Percentiles rank a stretch among this genome's conserved stretches.
Evolutionary conservation across 2,113 vertebrate genomes (phyloP).

Genomic region (Gasterosteus nipponicus): DNA sequence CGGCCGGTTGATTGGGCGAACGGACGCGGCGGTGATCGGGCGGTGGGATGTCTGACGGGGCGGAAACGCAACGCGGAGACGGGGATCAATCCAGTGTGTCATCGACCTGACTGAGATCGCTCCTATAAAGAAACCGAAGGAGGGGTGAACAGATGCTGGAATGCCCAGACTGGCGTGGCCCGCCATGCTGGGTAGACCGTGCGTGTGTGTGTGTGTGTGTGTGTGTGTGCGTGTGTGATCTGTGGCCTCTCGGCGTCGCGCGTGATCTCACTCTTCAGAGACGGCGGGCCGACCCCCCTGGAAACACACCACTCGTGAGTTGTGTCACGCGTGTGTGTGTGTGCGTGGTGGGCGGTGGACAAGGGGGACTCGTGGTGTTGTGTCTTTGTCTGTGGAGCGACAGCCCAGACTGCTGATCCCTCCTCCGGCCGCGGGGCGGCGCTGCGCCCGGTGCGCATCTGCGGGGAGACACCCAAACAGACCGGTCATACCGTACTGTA

Average conservation of each 20-base stretch:
- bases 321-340: background rate
- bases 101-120: slow-evolving; percentile 49
- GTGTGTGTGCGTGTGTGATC: background rate
- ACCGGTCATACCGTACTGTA: slow-evolving; percentile 41
- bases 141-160: slow-evolving; percentile 66
- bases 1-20: slow-evolving; percentile 26
- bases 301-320: slow-evolving; percentile 18
- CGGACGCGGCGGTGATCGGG: background rate
- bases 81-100: slow-evolving; percentile 14
- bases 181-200: slow-evolving; percentile 48
- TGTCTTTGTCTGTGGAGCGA: slow-evolving; percentile 65
- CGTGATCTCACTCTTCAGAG: slow-evolving; percentile 11
- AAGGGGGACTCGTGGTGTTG: slow-evolving; percentile 37
- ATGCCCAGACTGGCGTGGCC: slow-evolving; percentile 61
- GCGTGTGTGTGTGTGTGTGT: background rate
- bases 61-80: background rate
- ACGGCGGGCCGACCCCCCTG: background rate
- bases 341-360: background rate
- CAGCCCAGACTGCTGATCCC: slow-evolving; percentile 72
- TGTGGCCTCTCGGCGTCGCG: background rate
- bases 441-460: slow-evolving; percentile 46
- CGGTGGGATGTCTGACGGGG: background rate
- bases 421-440: slow-evolving; percentile 63
- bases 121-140: slow-evolving; percentile 36
- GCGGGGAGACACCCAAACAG: slow-evolving; percentile 65